Base-by-base conservation (phyloP, 2,113 vertebrate genomes). In the Psophia crepitans region DNA sequence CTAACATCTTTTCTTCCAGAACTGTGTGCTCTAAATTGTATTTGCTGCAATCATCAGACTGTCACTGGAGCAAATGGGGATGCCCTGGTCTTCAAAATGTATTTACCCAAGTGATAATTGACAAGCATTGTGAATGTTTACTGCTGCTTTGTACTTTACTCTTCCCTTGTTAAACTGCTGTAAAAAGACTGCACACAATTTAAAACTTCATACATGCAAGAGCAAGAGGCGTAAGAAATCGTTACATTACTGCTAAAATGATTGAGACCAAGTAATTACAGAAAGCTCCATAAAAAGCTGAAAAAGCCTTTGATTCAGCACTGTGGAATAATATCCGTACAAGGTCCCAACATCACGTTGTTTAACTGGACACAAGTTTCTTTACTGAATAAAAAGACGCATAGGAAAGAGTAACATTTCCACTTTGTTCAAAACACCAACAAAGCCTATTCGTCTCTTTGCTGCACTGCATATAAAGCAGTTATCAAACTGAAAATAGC, bases 31-130 rank as follows among this genome's bases (percentile, higher is more conserved):
- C 64, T 68, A 56, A 86, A 81, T 9, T 80, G 21, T 20, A 75
- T 92, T 92, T 92, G 13, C 46, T 78, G 60, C 43, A 88, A 88
- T 83, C 87, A 71, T 12, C 30, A 93, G 83, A 89, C 41, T 57
- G 65, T 77, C n/a, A 12, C 68, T n/a, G 57, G 49, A 93, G 60
- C 61, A 94, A 89, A 93, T 68, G 39, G 57, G 56, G 83, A 94
- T 89, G 73, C 33, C n/a, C 54, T 65, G 28, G 53, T 90, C 86
- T 84, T 94, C 81, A 94, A 88, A 87, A 75, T 24, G 33, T 43
- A 88, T 93, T 94, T 94, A 92, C 30, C 61, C 61, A 75, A 95
- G 91, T 70, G 73, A 70, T 94, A 92, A 96, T 57, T 92, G 80
- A 73, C 5, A 5, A 91, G 41, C 65, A 84, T 84, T 92, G 80